Evolutionary conservation across 2,113 vertebrate genomes (phyloP), one percentile per base, ranked within the genome.

Genomic region (Typhlomys cinereus): DNA sequence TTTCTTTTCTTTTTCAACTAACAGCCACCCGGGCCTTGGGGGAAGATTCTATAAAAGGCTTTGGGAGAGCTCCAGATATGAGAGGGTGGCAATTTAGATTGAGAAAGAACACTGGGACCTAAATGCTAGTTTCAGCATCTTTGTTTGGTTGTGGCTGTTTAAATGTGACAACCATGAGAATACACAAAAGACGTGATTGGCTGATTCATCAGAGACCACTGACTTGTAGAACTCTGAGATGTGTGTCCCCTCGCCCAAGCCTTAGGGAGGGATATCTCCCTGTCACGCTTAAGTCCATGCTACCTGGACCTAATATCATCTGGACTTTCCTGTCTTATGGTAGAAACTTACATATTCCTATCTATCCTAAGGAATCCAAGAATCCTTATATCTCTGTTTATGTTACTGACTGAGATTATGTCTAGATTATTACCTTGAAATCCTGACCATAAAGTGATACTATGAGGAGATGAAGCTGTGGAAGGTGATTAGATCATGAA

Each of bases 1-100:
- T 29, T 88, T 90, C 52, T 89, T 39, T 36, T 91, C 34, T 93
- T 76, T 86, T 76, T 89, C 61, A 92, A 74, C 27, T 66, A 54
- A 54, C 18, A 14, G 61, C 70, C 57, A 75, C 59, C 18, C 29
- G 64, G 70, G 57, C 44, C 54, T 87, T 87, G 84, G 67, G 14
- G 85, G 69, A 79, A 66, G 29, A 34, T 88, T 94, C 64, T 79
- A 71, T 90, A 74, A 94, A 82, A 85, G 34, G 25, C 79, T 29
- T 90, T 85, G 29, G 17, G 4, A 46, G 75, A 94, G 41, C 80
- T 91, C 54, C 61, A 95, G 75, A 84, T 85, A 84, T 73, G 41
- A 57, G 50, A 89, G 59, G 73, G 41, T 27, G 67, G 54, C 29
- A 84, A 54, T 86, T 95, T 82, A 92, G 59, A 86, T 64, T 15